Evolutionary conservation across 2,888 invertebrate species (phyloP), one percentile per base, ranked within the genome.

Genomic region (Drosophila anomelani): DNA sequence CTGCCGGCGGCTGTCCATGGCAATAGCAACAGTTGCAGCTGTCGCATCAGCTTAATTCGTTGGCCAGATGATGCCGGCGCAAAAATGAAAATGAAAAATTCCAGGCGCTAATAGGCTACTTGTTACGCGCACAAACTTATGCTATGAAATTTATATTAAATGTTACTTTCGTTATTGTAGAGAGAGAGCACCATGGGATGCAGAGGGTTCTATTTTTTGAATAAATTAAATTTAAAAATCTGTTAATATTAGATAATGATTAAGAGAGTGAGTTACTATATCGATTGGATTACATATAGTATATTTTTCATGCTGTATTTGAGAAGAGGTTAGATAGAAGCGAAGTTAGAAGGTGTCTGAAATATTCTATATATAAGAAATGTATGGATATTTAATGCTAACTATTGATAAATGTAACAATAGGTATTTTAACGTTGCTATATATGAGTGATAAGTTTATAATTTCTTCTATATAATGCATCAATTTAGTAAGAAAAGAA

Each of bases 1-100:
- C 34, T 15, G 5, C 15, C 13, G 6, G 9, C 9, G 20, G 20
- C 20, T 1, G 20, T 20, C 47, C 47, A 29, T 61, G 54, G 81
- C 55, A 57, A 63, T 57, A 56, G 77, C 80, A 81, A 74, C 76
- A 73, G 77, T 79, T 84, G 85, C 89, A 88, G 78, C 80, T 79
- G 82, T 70, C 86, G 83, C 83, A 80, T 85, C 84, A 87, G 77
- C 75, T 70, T 83, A 89, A 85, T 85, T 88, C 72, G 75, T 60
- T 72, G 73, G 46, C 88, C 88, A 80, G 70, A 76, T 82, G 89
- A 76, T 75, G 78, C 64, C 56, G 36, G 38, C 12, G 32, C 5
- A 15, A 17, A 32, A 53, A 54, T 38, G 59, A 77, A 70, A 79
- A 46, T 75, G 49, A 58, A 58, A 76, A 81, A 87, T 87, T 81